Percentiles rank a stretch among this genome's conserved stretches.
Evolutionary conservation across 35 echinoderm and acorn worm species (phyloP).

Genomic region (Diadema setosum): DNA sequence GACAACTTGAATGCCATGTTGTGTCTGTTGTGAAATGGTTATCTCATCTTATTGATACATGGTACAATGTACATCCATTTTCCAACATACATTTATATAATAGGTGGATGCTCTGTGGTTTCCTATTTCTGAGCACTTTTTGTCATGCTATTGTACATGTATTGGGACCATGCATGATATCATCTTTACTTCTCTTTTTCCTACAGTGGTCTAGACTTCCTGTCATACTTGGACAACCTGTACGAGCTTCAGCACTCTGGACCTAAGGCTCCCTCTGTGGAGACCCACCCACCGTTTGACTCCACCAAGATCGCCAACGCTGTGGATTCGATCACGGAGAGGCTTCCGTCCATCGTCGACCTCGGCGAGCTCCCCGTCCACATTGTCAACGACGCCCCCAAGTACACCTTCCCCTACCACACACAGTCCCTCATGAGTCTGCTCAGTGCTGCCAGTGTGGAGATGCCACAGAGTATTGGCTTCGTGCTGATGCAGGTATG

Average conservation of each 20-base stretch:
- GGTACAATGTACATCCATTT: too few relatives aligned
- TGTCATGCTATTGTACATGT: background rate
- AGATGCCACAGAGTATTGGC: constrained; percentile 94
- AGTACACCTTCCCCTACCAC: constrained; percentile 97
- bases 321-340: constrained; percentile 60
- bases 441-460: constrained; percentile 60
- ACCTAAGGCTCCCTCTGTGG: background rate
- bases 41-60: too few relatives aligned
- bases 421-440: constrained; percentile 89
- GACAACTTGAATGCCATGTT: too few relatives aligned
- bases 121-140: background rate
- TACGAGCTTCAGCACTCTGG: constrained; percentile 91
- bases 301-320: constrained; percentile 72
- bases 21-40: too few relatives aligned
- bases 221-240: constrained; percentile 70
- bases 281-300: constrained; percentile 32
- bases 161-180: background rate
- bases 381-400: constrained; percentile 80
- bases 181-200: background rate
- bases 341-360: constrained; percentile 67
- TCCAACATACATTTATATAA: too few relatives aligned
- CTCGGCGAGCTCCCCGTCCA: constrained; percentile 83
- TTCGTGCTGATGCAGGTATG: constrained; percentile 90
- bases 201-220: constrained; percentile 74
- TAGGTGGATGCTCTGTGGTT: too few relatives aligned